Evolutionary conservation across 2,888 invertebrate species (phyloP), one percentile per base, ranked within the genome.

Genomic region (Tachina fera): DNA sequence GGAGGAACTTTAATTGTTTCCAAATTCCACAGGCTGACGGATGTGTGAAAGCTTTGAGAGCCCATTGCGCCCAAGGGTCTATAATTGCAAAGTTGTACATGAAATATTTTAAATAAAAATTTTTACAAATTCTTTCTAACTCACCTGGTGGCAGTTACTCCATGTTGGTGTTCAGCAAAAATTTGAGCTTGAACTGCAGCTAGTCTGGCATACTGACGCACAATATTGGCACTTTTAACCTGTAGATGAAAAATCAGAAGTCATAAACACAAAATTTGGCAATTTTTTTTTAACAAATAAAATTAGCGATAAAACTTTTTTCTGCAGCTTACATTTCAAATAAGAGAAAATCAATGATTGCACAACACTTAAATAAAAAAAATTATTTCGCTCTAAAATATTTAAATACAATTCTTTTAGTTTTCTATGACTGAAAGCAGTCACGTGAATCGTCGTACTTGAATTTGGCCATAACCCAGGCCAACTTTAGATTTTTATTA

Each of bases 1-100:
- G 96, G 95, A 2, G 99, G 99, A 47, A 97, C 97, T 88, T 95
- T 95, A 8, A 93, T 89, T 11, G 89, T 87, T 87, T 92, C 92
- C 53, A 90, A 88, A 76, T 92, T 92, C 87, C 92, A 91, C 83
- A 93, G 88, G 51, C 90, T 89, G 75, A 90, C 88, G 51, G 93
- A 92, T 22, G 93, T 92, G 88, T 93, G 92, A 88, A 94, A 89
- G 41, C 89, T 88, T 65, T 90, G 89, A 88, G 87, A 88, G 77
- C 86, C 63, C 68, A 81, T 72, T 9, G 72, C 80, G 60, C 68
- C 85, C 68, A 89, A 60, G 19, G 84, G 65, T 22, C 91, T 91
- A 70, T 47, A 72, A 58, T 49, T 22, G 39, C 3, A 61, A 31
- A 31, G 76, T n/a, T 16, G 39, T 49, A 51, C 11, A 6, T 22